A percentile compares a stretch with the other conserved stretches of the same genome.
phyloP scores from a whole-genome alignment of 2,888 invertebrate genomes.

The Amiota communis region DNA sequence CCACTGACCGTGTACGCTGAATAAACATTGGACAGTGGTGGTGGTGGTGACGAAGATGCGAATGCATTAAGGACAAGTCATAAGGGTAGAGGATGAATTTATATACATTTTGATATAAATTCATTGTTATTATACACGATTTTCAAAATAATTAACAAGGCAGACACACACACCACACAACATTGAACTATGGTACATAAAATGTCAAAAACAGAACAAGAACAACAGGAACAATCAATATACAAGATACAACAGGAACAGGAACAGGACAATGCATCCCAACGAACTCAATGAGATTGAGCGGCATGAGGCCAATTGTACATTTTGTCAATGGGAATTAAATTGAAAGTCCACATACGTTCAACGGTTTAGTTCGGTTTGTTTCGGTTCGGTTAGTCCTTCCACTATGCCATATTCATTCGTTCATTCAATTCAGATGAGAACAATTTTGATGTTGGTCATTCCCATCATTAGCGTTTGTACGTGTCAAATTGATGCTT shows the following conservation, averaged over 20 bases:
- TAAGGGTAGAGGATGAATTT: neutral
- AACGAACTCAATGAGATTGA: slow-evolving; percentile 32
- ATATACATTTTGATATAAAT: slow-evolving; percentile 41
- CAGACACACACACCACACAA: slow-evolving; percentile 28
- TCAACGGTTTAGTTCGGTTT: slow-evolving; percentile 62
- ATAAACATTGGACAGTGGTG: too few relatives aligned
- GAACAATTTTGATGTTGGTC: slow-evolving; percentile 58
- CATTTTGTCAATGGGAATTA: slow-evolving; percentile 69
- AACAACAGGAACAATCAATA: slow-evolving; percentile 5
- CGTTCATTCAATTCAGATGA: slow-evolving; percentile 16
- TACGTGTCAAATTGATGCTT: slow-evolving; percentile 71
- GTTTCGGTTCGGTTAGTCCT: slow-evolving; percentile 45
- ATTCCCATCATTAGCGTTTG: slow-evolving; percentile 71
- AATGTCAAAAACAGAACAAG: slow-evolving; percentile 34
- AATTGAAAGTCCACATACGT: slow-evolving; percentile 64
- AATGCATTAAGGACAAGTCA: too few relatives aligned
- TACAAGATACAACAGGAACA: slow-evolving; percentile 22
- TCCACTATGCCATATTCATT: slow-evolving; percentile 1
- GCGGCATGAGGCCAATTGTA: slow-evolving; percentile 58
- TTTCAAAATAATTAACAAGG: slow-evolving; percentile 62
- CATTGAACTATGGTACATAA: slow-evolving; percentile 28
- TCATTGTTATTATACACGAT: slow-evolving; percentile 66
- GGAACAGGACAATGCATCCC: slow-evolving; percentile 43
- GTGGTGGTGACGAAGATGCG: too few relatives aligned
- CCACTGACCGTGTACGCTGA: slow-evolving; percentile 8